Evolutionary conservation across 1,140 invertebrate species (phyloP).

Genomic region (Bilobella aurantiaca): DNA sequence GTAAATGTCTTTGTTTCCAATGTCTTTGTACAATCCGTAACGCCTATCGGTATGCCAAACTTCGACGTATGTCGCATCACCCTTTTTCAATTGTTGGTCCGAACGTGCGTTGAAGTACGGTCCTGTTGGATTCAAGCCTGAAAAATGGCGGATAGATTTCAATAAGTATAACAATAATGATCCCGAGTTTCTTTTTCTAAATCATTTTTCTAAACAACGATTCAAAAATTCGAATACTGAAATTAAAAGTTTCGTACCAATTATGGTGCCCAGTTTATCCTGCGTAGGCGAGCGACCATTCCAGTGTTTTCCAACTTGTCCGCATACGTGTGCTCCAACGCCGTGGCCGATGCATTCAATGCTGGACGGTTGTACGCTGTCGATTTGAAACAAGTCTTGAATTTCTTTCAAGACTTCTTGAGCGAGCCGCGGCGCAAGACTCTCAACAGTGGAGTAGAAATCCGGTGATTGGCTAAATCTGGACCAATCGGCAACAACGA

Average conservation of each 20-base stretch:
- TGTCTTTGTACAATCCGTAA: constrained; percentile 7
- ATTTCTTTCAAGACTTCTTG: neutral
- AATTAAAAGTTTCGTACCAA: neutral
- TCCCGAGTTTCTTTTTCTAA: too few relatives aligned
- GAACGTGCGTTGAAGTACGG: neutral
- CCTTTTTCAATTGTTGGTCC: neutral
- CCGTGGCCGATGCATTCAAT: constrained; percentile 10
- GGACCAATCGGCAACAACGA: neutral
- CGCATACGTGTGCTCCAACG: constrained; percentile 7
- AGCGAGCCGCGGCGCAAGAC: neutral
- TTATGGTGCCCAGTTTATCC: neutral
- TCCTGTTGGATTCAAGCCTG: neutral
- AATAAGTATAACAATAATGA: neutral
- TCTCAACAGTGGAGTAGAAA: neutral
- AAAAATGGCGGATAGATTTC: too few relatives aligned
- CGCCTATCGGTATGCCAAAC: constrained; percentile 1
- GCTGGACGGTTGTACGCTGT: neutral
- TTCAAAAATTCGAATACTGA: neutral
- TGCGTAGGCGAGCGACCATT: neutral
- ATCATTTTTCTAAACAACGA: too few relatives aligned
- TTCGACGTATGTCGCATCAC: neutral
- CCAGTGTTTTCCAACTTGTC: neutral
- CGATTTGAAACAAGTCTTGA: neutral
- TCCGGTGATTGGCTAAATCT: constrained; percentile 2
- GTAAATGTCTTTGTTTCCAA: constrained; percentile 9